Evolutionary conservation across 1,140 invertebrate genomes (phyloP).

Genomic region (Lasaia peninsularis): DNA sequence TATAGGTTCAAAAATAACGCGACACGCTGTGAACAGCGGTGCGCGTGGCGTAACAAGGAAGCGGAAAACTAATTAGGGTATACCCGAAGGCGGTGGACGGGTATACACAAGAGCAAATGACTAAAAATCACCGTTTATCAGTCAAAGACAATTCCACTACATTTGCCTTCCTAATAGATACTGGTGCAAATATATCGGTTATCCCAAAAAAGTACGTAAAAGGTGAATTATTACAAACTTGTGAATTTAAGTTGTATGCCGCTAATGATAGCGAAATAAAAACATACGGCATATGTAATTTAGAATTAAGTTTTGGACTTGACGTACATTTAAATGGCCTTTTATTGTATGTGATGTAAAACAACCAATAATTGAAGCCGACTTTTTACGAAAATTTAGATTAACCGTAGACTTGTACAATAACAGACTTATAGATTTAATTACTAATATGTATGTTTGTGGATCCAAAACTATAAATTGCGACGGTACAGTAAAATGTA

Average conservation of each 20-base stretch:
- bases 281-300: slow-evolving; percentile 14
- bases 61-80: background rate
- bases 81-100: background rate
- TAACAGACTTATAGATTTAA: slow-evolving; percentile 15
- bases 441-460: background rate
- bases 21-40: background rate
- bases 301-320: slow-evolving; percentile 16
- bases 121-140: slow-evolving; percentile 11
- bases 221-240: background rate
- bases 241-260: slow-evolving; percentile 15
- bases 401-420: slow-evolving; percentile 15
- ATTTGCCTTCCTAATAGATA: slow-evolving; percentile 10
- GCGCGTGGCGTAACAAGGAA: background rate
- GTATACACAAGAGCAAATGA: background rate
- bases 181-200: slow-evolving; percentile 14
- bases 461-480: background rate
- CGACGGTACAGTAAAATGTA: background rate
- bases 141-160: background rate
- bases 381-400: slow-evolving; percentile 13
- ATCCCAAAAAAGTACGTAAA: slow-evolving; percentile 12
- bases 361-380: slow-evolving; percentile 17
- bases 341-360: slow-evolving; percentile 16
- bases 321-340: slow-evolving; percentile 16
- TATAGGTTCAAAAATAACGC: background rate
- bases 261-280: slow-evolving; percentile 17